Conservation (phyloP, 2,113 vertebrate species). For the Stigmatopora argus region DNA sequence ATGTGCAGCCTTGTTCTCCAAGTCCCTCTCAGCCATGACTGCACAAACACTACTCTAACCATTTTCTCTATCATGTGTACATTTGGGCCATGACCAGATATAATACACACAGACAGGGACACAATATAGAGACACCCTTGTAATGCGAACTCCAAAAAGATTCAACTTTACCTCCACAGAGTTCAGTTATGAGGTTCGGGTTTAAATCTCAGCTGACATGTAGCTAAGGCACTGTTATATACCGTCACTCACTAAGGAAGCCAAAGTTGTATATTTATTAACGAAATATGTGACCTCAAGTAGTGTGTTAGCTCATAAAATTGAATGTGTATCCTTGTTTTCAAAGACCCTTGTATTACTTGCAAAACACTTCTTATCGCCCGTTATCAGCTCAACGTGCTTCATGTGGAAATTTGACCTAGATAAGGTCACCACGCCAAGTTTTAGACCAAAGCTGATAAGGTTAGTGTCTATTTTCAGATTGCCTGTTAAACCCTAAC, state of each 20-base stretch:
- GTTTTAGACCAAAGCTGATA: constrained; percentile 14
- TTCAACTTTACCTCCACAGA: neutral
- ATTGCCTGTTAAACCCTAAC: constrained; percentile 10
- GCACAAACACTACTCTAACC: neutral
- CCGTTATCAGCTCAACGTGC: constrained; percentile 31
- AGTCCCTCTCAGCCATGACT: constrained; percentile 18
- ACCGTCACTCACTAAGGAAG: neutral
- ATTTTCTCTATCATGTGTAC: neutral
- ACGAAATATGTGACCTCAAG: constrained; percentile 11
- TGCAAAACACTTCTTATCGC: constrained; percentile 33
- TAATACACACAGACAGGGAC: neutral
- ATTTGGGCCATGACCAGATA: neutral
- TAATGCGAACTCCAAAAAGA: neutral
- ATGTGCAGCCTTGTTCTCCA: constrained; percentile 11
- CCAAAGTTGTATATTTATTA: constrained; percentile 18
- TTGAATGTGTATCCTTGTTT: constrained; percentile 15
- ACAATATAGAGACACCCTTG: neutral
- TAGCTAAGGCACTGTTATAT: neutral
- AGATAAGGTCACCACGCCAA: constrained; percentile 6
- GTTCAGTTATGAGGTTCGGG: neutral
- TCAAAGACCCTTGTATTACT: neutral
- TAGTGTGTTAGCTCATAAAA: constrained; percentile 6
- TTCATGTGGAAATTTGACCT: constrained; percentile 9
- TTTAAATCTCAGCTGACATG: neutral
- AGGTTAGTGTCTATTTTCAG: constrained; percentile 21